phyloP scores from a whole-genome alignment of 2,888 invertebrate genomes.

The Norana najaformis region DNA sequence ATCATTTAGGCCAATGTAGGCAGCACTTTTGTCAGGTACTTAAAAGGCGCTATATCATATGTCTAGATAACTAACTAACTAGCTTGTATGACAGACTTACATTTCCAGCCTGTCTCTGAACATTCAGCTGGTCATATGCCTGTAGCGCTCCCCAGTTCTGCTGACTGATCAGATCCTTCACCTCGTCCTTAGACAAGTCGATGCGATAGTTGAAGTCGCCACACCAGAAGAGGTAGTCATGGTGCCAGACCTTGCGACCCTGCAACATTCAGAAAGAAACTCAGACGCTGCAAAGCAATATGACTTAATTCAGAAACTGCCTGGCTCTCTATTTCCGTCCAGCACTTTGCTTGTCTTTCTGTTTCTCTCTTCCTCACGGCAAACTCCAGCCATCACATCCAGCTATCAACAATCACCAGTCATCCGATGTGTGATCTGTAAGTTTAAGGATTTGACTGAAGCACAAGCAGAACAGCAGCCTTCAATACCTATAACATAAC shows the following conservation, averaged over 20 bases:
- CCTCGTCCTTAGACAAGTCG: conserved; percentile 90
- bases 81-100: conserved; percentile 48
- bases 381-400: not conserved
- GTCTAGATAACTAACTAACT: too few species aligned
- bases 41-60: too few species aligned
- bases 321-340: too few species aligned
- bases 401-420: not conserved
- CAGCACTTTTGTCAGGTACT: too few species aligned
- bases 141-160: conserved; percentile 77
- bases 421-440: not conserved
- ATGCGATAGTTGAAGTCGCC: conserved; percentile 99
- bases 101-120: conserved; percentile 60
- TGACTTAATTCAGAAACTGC: not conserved
- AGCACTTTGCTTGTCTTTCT: too few species aligned
- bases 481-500: too few species aligned
- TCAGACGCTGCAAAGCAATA: not conserved
- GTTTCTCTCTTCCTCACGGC: too few species aligned
- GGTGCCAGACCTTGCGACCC: conserved; percentile 86
- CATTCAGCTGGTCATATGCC: conserved; percentile 82
- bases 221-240: conserved; percentile 98
- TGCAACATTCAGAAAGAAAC: conserved; percentile 49
- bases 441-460: not conserved
- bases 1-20: too few species aligned
- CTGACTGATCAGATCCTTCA: conserved; percentile 79
- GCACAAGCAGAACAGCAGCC: not conserved